A percentile compares a stretch with the other conserved stretches of the same genome.
These are phyloP conservation scores for Laodelphax striatellus DNA, from an alignment of 1,140 invertebrate genomes.

Conservation along the genomic window DNA sequence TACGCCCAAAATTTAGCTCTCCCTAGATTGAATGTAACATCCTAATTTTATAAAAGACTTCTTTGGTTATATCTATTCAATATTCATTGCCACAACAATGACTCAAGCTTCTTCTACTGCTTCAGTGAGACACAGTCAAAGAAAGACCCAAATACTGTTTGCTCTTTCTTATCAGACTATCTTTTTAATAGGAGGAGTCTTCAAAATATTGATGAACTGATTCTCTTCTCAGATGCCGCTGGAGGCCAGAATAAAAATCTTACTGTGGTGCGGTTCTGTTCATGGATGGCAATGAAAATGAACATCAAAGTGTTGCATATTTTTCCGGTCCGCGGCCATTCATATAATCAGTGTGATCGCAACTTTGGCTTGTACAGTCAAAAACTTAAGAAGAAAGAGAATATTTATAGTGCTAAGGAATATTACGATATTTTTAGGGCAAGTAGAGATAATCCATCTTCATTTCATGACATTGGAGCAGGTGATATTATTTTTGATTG, in stretches of 20 bases:
- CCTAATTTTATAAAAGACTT: conserved; percentile 15
- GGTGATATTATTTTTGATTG: neutral
- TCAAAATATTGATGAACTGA: neutral
- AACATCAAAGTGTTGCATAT: conserved; percentile 11
- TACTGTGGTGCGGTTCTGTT: conserved; percentile 7
- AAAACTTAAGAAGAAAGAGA: neutral
- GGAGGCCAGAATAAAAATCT: conserved; percentile 15
- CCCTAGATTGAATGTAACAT: conserved; percentile 12
- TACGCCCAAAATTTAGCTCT: conserved; percentile 15
- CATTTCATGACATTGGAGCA: neutral
- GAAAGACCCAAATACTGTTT: conserved; percentile 4
- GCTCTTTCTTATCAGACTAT: conserved; percentile 4
- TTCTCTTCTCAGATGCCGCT: conserved; percentile 7
- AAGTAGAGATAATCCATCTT: neutral
- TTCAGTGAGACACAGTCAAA: conserved; percentile 7
- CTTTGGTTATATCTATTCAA: conserved; percentile 16
- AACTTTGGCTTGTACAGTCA: neutral
- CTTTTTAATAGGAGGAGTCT: neutral
- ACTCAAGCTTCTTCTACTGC: conserved; percentile 2
- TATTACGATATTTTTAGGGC: neutral
- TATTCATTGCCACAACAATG: conserved; percentile 12
- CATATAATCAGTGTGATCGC: neutral
- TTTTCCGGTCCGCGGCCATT: conserved; percentile 17
- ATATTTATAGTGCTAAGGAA: neutral
- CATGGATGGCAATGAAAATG: conserved; percentile 1